These are phyloP conservation scores for Melinopterus prodromus DNA, from an alignment of 2,888 invertebrate species.

Conservation along the genomic window DNA sequence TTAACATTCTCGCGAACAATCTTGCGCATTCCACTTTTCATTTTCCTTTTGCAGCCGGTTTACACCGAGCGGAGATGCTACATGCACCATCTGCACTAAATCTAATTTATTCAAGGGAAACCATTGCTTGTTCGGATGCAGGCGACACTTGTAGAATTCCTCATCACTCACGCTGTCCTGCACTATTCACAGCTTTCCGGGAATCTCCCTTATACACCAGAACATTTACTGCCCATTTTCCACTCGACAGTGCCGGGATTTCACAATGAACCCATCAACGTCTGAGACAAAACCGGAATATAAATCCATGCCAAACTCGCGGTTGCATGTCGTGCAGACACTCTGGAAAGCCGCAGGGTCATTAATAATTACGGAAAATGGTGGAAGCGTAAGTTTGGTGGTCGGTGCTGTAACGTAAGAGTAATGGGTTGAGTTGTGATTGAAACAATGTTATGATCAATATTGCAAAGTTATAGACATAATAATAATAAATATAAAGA, in stretches of 20 bases:
- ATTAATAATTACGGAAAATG: not conserved
- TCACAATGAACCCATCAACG: not conserved
- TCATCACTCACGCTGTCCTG: not conserved
- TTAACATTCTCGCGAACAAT: not conserved
- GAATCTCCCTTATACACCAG: not conserved
- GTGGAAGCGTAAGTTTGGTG: not conserved
- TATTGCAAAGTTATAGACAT: not conserved
- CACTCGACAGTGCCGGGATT: not conserved
- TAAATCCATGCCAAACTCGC: not conserved
- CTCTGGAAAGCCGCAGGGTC: not conserved
- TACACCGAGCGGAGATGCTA: not conserved
- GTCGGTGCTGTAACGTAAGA: not conserved
- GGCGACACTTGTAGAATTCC: not conserved
- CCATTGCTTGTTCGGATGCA: not conserved
- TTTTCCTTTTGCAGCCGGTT: not conserved
- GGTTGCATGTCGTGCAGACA: not conserved
- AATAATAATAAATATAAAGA: too few relatives aligned
- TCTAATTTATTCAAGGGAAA: not conserved
- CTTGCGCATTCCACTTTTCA: not conserved
- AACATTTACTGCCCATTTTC: not conserved
- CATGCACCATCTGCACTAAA: not conserved
- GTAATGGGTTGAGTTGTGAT: not conserved
- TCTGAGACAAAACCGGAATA: conserved; percentile 4
- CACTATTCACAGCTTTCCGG: not conserved
- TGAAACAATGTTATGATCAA: not conserved